Conservation (phyloP, 2,888 invertebrate genomes). For the Dichetophora obliterata region DNA sequence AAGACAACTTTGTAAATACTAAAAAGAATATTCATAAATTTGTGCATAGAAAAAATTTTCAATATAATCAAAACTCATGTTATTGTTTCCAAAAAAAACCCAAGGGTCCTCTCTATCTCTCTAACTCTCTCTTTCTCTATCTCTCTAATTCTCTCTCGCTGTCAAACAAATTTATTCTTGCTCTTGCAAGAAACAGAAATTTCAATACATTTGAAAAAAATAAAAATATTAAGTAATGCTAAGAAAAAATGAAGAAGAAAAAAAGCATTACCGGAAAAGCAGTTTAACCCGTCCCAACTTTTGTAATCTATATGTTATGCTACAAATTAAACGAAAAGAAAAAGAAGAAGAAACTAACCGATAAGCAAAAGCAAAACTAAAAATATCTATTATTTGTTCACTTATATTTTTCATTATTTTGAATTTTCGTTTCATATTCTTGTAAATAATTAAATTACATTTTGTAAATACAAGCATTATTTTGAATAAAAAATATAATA, state of each 20-base stretch:
- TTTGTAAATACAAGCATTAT: conserved; percentile 60
- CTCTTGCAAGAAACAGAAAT: conserved; percentile 24
- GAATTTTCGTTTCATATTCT: conserved; percentile 49
- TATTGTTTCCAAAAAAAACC: conserved; percentile 42
- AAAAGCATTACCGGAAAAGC: conserved; percentile 69
- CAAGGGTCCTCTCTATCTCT: conserved; percentile 63
- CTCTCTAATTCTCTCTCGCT: conserved; percentile 51
- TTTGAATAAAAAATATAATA: conserved; percentile 42
- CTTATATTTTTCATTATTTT: conserved; percentile 38
- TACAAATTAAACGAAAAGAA: conserved; percentile 41
- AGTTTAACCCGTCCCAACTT: conserved; percentile 70
- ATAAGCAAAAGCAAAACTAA: conserved; percentile 26
- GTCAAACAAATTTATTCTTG: conserved; percentile 28
- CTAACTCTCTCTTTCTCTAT: conserved; percentile 40
- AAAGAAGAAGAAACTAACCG: conserved; percentile 25
- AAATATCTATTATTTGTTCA: conserved; percentile 34
- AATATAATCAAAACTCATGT: conserved; percentile 34
- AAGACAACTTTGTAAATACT: conserved; percentile 64
- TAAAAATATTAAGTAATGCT: conserved; percentile 25
- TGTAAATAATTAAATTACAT: conserved; percentile 69
- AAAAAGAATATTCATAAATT: conserved; percentile 49
- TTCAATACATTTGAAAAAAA: conserved; percentile 23
- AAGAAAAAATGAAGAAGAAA: conserved; percentile 34
- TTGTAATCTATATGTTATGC: conserved; percentile 54
- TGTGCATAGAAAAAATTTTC: conserved; percentile 36